Base-by-base conservation (phyloP, 2,888 invertebrate genomes). In the Chymomyza amoena region DNA sequence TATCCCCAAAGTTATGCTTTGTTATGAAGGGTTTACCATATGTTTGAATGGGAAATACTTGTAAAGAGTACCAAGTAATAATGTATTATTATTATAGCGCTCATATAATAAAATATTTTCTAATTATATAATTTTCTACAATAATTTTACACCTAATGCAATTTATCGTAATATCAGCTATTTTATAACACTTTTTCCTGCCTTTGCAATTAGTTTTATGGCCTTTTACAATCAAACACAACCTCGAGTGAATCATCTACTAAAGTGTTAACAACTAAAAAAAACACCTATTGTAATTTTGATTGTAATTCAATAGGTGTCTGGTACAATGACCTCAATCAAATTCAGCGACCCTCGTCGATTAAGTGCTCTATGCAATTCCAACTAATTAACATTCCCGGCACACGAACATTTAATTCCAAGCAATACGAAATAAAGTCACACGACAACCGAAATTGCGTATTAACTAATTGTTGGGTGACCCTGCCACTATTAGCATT, bases 331-430 rank as follows among this genome's bases (percentile, higher is more conserved):
- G 70, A 79, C 81, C 79, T 79, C n/a, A 51, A 50, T 28, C 28
- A 51, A n/a, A 45, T 45, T 76, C 70, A 39, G 52, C 72, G 36
- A 32, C 39, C 67, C 39, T 74, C 70, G 66, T 79, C 68, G 64
- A 54, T 64, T 15, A 67, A 56, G 32, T 61, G 66, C 45, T 62
- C 68, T 70, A 68, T 69, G 56, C 60, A 52, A 52, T 64, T 57
- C 39, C 39, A 45, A 45, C 70, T 75, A 72, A 84, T 87, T 79
- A 75, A 77, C 67, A 81, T 84, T 84, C 82, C 56, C 28, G 61
- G 36, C 70, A 32, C 66, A 68, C 60, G 64, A 57, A 39, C 70
- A 13, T 62, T 71, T 69, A 72, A 69, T 68, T 45, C 39, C 3
- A 45, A 13, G 39, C 39, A 13, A 45, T 45, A 45, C 39, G 66